Evolutionary conservation across 2,888 invertebrate genomes (phyloP).

Genomic region (Drosophila algonquin): DNA sequence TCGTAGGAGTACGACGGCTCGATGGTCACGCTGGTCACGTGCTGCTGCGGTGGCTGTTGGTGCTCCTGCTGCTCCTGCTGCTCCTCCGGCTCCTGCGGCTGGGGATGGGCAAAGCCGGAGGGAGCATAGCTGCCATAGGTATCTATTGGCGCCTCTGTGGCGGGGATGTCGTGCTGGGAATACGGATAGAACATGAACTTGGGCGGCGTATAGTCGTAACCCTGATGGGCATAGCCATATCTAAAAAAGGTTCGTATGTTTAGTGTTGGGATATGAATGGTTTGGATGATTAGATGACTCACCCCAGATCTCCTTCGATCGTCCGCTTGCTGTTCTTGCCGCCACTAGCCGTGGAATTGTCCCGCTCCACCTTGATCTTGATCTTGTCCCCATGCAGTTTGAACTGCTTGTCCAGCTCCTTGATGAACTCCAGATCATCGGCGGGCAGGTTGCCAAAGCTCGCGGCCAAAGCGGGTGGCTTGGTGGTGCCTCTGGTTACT

Average conservation of each 20-base stretch:
- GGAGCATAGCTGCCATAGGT: slow-evolving; percentile 57
- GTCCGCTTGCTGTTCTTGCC: slow-evolving; percentile 86
- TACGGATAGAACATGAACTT: slow-evolving; percentile 89
- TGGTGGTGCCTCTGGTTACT: slow-evolving; percentile 19
- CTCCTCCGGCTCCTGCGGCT: slow-evolving; percentile 36
- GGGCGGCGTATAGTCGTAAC: slow-evolving; percentile 83
- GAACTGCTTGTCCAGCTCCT: slow-evolving; percentile 84
- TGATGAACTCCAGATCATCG: slow-evolving; percentile 83
- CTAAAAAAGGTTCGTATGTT: slow-evolving; percentile 81
- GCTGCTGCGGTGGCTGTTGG: slow-evolving; percentile 53
- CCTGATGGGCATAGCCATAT: slow-evolving; percentile 81
- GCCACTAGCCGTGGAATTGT: slow-evolving; percentile 63
- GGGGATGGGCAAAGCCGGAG: slow-evolving; percentile 57
- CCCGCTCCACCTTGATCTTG: slow-evolving; percentile 83
- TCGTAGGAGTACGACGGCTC: slow-evolving; percentile 86
- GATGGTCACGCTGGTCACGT: slow-evolving; percentile 85
- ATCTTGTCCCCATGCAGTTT: slow-evolving; percentile 82
- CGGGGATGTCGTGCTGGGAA: slow-evolving; percentile 87
- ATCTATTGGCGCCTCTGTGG: slow-evolving; percentile 66
- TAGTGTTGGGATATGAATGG: slow-evolving; percentile 69
- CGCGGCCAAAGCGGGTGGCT: slow-evolving; percentile 60
- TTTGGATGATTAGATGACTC: slow-evolving; percentile 79
- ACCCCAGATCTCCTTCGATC: slow-evolving; percentile 89
- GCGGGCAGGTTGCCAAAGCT: slow-evolving; percentile 80
- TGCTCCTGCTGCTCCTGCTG: slow-evolving; percentile 49